phyloP scores from a whole-genome alignment of 2,113 vertebrate genomes.

The Papio anubis region DNA sequence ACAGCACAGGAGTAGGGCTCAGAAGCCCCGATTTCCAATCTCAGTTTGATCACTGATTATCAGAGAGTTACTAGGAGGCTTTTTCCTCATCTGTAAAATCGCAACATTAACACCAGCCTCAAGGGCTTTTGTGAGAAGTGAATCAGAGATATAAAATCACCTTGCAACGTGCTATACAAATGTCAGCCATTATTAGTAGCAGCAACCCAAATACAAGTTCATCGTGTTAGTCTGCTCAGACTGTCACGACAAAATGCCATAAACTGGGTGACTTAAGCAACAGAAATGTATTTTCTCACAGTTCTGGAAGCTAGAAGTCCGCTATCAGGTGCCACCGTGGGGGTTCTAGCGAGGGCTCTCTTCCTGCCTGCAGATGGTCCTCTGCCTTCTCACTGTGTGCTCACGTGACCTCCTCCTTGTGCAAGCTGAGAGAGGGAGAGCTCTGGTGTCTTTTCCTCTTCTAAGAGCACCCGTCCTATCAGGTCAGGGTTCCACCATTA shows the following conservation, averaged over 20 bases:
- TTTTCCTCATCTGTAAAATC: constrained; percentile 9
- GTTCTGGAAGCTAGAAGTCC: neutral
- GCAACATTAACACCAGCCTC: constrained; percentile 1
- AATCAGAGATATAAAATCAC: neutral
- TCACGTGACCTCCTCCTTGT: neutral
- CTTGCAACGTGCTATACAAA: constrained; percentile 16
- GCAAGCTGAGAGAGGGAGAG: neutral
- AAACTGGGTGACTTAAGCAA: neutral
- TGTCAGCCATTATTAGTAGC: neutral
- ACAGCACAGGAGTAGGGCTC: neutral
- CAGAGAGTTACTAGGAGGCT: neutral
- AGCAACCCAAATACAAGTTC: neutral
- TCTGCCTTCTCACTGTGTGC: neutral
- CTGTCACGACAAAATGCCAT: neutral
- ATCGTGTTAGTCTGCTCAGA: neutral
- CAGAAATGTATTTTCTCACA: neutral
- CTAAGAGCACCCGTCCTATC: neutral
- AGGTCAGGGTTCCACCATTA: neutral
- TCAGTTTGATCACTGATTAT: neutral
- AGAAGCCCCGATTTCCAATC: neutral
- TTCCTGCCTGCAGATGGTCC: neutral
- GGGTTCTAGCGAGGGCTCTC: neutral
- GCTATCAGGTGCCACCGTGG: too few relatives aligned
- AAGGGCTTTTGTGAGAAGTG: neutral
- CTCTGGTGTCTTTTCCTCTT: neutral